Evolutionary conservation across 2,113 vertebrate species (phyloP), one percentile per base, ranked within the genome.

Genomic region (Zapornia atra): DNA sequence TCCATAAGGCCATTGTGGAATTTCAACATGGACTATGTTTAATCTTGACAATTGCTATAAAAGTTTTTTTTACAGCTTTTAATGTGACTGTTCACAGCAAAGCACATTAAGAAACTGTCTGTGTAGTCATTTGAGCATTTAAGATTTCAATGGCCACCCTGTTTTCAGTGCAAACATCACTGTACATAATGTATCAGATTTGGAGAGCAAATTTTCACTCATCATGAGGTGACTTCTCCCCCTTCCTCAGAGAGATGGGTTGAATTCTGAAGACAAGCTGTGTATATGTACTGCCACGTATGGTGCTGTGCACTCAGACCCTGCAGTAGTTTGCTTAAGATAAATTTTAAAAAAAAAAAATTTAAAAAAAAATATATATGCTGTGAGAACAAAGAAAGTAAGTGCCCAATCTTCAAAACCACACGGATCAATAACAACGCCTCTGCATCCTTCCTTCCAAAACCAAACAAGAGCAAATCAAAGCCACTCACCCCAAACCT

Each of bases 1-100:
- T 95, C 65, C 13, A 21, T 94, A 97, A 97, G 97, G 92, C 91
- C 92, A 85, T 95, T 40, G 54, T 9, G 46, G 71, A 90, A 94
- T 92, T 94, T 82, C 59, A 79, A 8, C 1, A 2, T 65, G 69
- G 69, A 57, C 73, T 84, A 17, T 42, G 28, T 82, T 96, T 65
- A 72, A 76, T 53, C 42, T 64, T 88, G 76, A 66, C 17, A 86
- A 83, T 28, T 77, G 68, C 34, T 61, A 40, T 57, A 40, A 81
- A 92, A 92, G 69, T 17, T 46, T 46, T 28, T 83, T 36, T 50
- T 79, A 34, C 44, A 78, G 69, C 17, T 92, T 70, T 81, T 64
- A 86, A 46, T 51, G 51, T 2, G 7, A 57, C 36, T 9, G 18
- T 56, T 82, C 61, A 84, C 50, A 83, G 48, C 65, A 78, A 91